Evolutionary conservation across 2,888 invertebrate species (phyloP).

Genomic region (Meiosimyza platycephala): DNA sequence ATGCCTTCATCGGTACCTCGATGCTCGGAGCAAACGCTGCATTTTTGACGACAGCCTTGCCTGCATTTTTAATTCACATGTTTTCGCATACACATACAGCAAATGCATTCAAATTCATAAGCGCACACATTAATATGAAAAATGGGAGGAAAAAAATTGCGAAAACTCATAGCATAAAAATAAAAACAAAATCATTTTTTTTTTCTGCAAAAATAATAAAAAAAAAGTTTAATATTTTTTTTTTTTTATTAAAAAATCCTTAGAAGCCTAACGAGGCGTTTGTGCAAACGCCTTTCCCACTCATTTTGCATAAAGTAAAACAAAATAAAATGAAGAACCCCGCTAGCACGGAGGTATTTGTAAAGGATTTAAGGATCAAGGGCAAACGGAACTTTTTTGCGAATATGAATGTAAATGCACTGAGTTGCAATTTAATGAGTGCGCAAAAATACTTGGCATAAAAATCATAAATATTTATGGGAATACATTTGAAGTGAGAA

Average conservation of each 20-base stretch:
- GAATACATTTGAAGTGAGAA: neutral
- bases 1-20: neutral
- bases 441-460: conserved; percentile 9
- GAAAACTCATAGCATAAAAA: neutral
- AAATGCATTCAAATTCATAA: conserved; percentile 20
- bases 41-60: neutral
- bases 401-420: neutral
- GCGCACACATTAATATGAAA: conserved; percentile 7
- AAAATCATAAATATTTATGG: conserved; percentile 8
- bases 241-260: conserved; percentile 47
- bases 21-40: neutral
- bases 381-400: neutral
- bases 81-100: conserved; percentile 1
- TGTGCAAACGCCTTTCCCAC: conserved; percentile 33
- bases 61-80: conserved; percentile 33
- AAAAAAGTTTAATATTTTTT: conserved; percentile 33
- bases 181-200: neutral
- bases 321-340: neutral
- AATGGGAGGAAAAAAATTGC: neutral
- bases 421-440: conserved; percentile 27
- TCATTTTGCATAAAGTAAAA: neutral
- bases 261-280: conserved; percentile 48
- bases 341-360: too few species aligned
- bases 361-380: conserved; percentile 29
- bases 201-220: neutral